Base-by-base conservation (phyloP, 2,797 vertebrate genomes). In the Miichthys miiuy region DNA sequence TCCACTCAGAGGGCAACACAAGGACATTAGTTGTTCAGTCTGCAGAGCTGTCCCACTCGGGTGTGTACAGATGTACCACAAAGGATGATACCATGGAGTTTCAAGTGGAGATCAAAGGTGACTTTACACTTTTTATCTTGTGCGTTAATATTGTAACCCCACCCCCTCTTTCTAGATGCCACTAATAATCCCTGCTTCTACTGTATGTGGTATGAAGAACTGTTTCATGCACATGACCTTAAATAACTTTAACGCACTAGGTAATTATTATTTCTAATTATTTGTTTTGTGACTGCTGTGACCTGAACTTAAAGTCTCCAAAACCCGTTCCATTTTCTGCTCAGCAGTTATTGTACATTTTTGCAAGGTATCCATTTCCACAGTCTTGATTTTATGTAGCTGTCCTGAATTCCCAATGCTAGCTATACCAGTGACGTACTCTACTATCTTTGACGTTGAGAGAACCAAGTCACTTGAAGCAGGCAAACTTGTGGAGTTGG, bases 91-190 rank as follows among this genome's bases (percentile, higher is more conserved):
- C 86, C 72, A 42, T 95, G 86, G 91, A 93, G 78, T 96, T 96
- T 93, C 93, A 93, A 85, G 95, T 96, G 87, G 91, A 94, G 55
- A 96, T 99, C 81, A 91, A 94, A 93, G 97, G 98, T 99, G 94
- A 98, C 94, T 94, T 89, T 91, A 72, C 72, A 79, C 78, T 91
- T 89, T 90, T 89, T 92, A 73, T 92, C 89, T 82, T 92, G 64
- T 89, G 75, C 77, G 68, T 83, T 88, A 46, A 81, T 71, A 51
- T 66, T 55, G 68, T 93, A 91, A 93, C 85, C 82, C 85, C 46
- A 85, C 46, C 51, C 81, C 83, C 77, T 82, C 88, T 91, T 91
- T 77, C 52, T 86, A 91, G 87, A 87, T 72, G 92, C 92, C 62
- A 94, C 91, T 94, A 94, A 94, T 87, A 70, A 84, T 55, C 62